phyloP scores from a whole-genome alignment of 2,113 vertebrate species.

The Entomyzon cyanotis region DNA sequence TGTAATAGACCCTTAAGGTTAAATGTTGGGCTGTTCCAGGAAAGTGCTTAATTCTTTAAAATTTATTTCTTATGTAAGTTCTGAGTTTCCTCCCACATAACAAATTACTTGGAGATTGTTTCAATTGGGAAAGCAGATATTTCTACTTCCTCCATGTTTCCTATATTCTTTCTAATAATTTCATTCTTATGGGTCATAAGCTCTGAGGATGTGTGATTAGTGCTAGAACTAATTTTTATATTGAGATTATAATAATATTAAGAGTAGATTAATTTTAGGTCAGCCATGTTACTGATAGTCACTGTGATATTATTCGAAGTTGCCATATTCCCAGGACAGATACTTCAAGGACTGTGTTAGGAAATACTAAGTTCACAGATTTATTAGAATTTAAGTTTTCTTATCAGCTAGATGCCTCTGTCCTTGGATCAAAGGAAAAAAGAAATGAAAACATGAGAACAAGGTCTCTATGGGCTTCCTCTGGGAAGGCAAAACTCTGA shows the following conservation, averaged over 20 bases:
- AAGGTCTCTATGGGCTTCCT: background rate
- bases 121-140: background rate
- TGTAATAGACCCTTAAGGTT: background rate
- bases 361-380: background rate
- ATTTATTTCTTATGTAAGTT: background rate
- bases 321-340: background rate
- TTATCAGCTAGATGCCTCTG: background rate
- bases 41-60: background rate
- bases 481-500: background rate
- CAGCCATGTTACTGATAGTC: background rate
- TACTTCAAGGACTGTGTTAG: background rate
- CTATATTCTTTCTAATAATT: background rate
- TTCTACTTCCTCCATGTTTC: background rate
- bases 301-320: background rate
- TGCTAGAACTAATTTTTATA: background rate
- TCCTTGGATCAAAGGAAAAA: background rate
- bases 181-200: background rate
- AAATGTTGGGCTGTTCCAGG: background rate
- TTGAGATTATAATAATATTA: background rate
- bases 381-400: background rate
- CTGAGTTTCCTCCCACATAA: background rate
- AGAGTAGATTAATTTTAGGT: background rate
- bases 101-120: background rate
- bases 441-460: background rate
- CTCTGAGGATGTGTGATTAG: background rate